These are phyloP conservation scores for Chaenodraco wilsoni DNA, from an alignment of 2,797 vertebrate species.

Conservation along the genomic window DNA sequence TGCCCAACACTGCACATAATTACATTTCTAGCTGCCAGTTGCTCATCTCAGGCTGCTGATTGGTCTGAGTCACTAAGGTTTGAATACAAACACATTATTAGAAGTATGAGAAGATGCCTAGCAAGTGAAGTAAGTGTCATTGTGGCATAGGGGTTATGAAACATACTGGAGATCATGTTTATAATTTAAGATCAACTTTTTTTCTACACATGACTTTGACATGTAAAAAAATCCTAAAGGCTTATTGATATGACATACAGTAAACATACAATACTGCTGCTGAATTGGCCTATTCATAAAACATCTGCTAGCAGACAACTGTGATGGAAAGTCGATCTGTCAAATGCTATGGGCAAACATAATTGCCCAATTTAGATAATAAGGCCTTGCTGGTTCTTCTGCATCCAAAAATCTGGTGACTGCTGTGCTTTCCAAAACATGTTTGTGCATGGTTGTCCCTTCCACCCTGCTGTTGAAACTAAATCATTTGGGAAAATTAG, in stretches of 20 bases:
- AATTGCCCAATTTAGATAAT: neutral
- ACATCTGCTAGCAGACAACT: conserved; percentile 3
- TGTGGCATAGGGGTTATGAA: neutral
- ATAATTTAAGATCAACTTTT: neutral
- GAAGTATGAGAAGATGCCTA: too few species aligned
- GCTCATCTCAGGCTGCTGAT: too few species aligned
- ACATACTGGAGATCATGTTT: too few species aligned
- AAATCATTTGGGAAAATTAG: neutral
- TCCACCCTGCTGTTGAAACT: neutral
- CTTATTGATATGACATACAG: neutral
- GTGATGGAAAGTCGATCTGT: neutral
- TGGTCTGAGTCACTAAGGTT: too few species aligned
- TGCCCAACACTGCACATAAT: too few species aligned
- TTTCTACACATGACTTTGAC: neutral
- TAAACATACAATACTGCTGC: neutral
- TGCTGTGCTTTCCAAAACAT: neutral
- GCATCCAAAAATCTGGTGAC: neutral
- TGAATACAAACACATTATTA: too few species aligned
- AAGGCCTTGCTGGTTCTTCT: too few species aligned
- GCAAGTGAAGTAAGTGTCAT: too few species aligned
- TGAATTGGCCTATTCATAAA: neutral
- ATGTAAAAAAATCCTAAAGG: neutral
- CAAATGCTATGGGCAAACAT: neutral
- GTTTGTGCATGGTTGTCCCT: neutral
- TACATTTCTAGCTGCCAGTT: too few species aligned